Evolutionary conservation across 2,797 vertebrate species (phyloP), one percentile per base, ranked within the genome.

Genomic region (Cuculus canorus): DNA sequence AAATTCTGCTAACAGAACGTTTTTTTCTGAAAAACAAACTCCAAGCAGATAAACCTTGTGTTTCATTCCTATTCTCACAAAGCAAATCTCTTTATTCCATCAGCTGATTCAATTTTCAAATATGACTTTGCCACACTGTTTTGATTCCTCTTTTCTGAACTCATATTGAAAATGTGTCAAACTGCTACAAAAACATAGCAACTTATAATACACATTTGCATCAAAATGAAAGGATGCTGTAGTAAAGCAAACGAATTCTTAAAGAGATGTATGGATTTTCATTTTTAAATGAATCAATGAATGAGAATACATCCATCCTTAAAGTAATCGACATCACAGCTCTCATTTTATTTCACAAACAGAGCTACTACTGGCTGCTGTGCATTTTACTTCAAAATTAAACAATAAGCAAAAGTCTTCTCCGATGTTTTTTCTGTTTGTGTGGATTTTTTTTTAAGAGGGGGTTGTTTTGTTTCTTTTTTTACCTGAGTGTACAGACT

Each of bases 401-500:
- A 90, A 84, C 63, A 82, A 52, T 59, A 85, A 37, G 61, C 50
- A 75, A 61, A 69, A 70, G 17, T 45, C 12, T 70, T 68, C 35
- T 50, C 18, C 24, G 45, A 10, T 32, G 68, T 32, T 68, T 37
- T 65, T 45, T 30, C 25, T 39, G 48, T 33, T 76, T 69, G 33
- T 27, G 10, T 47, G 24, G 32, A 16, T 66, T 57, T 39, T 39
- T 48, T n/a, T n/a, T n/a, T n/a, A 16, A 3, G 7, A 2, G 15
- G 16, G 2, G 6, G 4, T 61, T 53, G 39, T 33, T 93, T 57
- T 3, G 4, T 47, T 69, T 56, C 3, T 10, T 57, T 50, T 79
- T 82, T 93, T 96, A 99, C 99, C 99, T 98, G 99, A 99, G 95
- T 99, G 99, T 39, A 98, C 61, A 33, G 98, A 98, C 83, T 99